phyloP scores from a whole-genome alignment of 2,113 vertebrate species.

The Orientallactaga bullata region DNA sequence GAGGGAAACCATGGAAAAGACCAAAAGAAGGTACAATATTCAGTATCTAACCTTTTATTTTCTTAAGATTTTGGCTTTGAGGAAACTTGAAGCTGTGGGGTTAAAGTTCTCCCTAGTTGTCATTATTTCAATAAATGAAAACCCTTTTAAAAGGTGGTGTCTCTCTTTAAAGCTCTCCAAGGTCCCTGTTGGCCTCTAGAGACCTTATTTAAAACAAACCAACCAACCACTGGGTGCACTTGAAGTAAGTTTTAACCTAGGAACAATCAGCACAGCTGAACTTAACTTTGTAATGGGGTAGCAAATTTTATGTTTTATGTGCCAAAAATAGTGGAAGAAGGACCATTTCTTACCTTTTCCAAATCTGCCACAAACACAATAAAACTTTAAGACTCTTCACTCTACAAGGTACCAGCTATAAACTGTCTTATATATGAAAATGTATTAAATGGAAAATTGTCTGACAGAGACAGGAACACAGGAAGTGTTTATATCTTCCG shows the following conservation, averaged over 20 bases:
- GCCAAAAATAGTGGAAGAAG: not conserved
- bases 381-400: slow-evolving; percentile 72
- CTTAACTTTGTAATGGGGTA: slow-evolving; percentile 30
- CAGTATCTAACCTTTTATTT: not conserved
- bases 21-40: not conserved
- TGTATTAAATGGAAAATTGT: slow-evolving; percentile 70
- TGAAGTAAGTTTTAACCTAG: not conserved
- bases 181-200: slow-evolving; percentile 17
- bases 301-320: slow-evolving; percentile 43
- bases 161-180: slow-evolving; percentile 15
- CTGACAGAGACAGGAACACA: slow-evolving; percentile 55
- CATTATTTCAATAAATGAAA: slow-evolving; percentile 34
- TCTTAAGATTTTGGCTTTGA: slow-evolving; percentile 36
- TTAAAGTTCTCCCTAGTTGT: not conserved
- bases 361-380: slow-evolving; percentile 68
- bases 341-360: slow-evolving; percentile 68
- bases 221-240: not conserved
- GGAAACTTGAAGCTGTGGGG: not conserved
- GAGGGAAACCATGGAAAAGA: slow-evolving; percentile 17
- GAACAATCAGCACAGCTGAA: slow-evolving; percentile 32
- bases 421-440: slow-evolving; percentile 69
- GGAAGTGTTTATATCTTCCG: slow-evolving; percentile 73
- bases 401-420: slow-evolving; percentile 68
- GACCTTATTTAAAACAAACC: not conserved
- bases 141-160: not conserved